Evolutionary conservation across 2,888 invertebrate genomes (phyloP).

Genomic region (Synergus gifuensis): DNA sequence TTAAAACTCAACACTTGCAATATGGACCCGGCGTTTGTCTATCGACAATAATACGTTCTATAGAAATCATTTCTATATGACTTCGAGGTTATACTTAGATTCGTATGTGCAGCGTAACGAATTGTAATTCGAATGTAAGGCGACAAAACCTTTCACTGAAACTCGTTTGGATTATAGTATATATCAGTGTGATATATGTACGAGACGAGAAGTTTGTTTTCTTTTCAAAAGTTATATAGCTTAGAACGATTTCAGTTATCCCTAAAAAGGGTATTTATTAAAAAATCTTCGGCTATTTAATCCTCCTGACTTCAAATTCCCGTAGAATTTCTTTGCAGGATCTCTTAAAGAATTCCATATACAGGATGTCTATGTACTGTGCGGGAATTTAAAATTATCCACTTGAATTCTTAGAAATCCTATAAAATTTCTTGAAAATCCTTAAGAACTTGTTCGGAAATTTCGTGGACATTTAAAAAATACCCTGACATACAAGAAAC

Average conservation of each 20-base stretch:
- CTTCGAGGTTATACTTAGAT: slow-evolving; percentile 36
- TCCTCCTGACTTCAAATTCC: too few relatives aligned
- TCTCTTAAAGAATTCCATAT: too few relatives aligned
- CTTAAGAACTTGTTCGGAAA: too few relatives aligned
- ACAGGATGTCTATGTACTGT: too few relatives aligned
- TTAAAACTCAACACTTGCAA: slow-evolving; percentile 37
- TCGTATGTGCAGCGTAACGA: slow-evolving; percentile 32
- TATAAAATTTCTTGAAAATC: too few relatives aligned
- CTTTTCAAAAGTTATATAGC: too few relatives aligned
- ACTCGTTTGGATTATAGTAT: slow-evolving; percentile 19
- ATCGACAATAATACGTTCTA: slow-evolving; percentile 33
- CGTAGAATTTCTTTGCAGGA: too few relatives aligned
- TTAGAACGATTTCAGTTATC: not conserved
- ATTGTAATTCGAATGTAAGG: slow-evolving; percentile 47
- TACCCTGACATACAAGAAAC: too few relatives aligned
- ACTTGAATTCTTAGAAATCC: too few relatives aligned
- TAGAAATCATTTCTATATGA: slow-evolving; percentile 39
- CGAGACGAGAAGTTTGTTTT: not conserved
- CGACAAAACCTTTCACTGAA: slow-evolving; percentile 51
- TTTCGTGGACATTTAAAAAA: too few relatives aligned
- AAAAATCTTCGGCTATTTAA: too few relatives aligned
- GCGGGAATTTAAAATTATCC: too few relatives aligned
- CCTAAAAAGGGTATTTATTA: not conserved
- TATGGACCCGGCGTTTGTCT: slow-evolving; percentile 13
- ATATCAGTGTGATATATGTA: slow-evolving; percentile 29